Evolutionary conservation across 2,888 invertebrate species (phyloP).

Genomic region (Cetonia aurata): DNA sequence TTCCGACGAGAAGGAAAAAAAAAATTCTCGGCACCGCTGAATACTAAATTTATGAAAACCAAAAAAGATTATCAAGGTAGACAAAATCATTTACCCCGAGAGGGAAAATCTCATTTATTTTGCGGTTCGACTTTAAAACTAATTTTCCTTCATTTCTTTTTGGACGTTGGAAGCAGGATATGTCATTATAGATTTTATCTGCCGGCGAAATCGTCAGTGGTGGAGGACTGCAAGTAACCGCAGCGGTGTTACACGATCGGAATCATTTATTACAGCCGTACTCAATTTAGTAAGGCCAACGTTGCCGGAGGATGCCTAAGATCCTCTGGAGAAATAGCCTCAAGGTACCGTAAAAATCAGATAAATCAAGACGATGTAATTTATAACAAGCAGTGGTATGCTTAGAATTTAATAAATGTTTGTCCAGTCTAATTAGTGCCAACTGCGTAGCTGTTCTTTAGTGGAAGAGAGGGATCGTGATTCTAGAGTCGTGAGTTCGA

Average conservation of each 20-base stretch:
- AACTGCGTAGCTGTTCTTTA: too few species aligned
- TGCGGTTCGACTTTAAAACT: constrained; percentile 45
- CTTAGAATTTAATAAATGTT: too few species aligned
- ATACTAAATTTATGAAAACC: constrained; percentile 40
- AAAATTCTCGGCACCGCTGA: constrained; percentile 15
- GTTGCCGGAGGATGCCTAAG: too few species aligned
- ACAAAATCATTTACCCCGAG: constrained; percentile 43
- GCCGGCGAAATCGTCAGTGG: not conserved
- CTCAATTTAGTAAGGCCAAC: too few species aligned
- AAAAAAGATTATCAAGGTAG: constrained; percentile 44
- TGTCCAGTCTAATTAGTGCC: too few species aligned
- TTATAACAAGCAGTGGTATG: too few species aligned
- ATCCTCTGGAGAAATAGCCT: too few species aligned
- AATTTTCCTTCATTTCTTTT: constrained; percentile 43
- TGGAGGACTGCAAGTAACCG: too few species aligned
- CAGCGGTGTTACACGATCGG: constrained; percentile 30
- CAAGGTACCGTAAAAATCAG: too few species aligned
- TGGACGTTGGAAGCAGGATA: constrained; percentile 35
- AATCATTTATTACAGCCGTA: constrained; percentile 31
- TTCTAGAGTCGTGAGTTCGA: too few species aligned
- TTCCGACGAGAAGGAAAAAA: constrained; percentile 7
- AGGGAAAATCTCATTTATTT: constrained; percentile 44
- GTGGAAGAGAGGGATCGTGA: too few species aligned
- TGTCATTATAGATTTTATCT: constrained; percentile 38
- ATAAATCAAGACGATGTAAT: too few species aligned